A percentile compares a stretch with the other conserved stretches of the same genome.
Conservation (phyloP, 2,113 vertebrate genomes). For the Oryzias melastigma region DNA sequence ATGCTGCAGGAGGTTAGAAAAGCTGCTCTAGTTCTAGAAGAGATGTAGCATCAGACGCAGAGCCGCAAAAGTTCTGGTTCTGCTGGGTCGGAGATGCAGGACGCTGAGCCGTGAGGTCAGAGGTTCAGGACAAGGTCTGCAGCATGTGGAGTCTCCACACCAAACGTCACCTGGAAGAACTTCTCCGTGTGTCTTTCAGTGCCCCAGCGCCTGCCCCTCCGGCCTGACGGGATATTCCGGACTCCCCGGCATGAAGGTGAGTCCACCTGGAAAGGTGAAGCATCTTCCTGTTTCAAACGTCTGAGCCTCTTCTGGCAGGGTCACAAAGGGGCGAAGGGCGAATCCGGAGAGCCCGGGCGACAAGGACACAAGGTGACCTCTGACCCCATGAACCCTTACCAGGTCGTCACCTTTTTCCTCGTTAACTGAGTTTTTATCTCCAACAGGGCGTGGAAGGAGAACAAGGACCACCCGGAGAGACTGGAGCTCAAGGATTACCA, state of each 20-base stretch:
- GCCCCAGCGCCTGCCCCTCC: constrained; percentile 87
- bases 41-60: too few relatives aligned
- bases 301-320: constrained; percentile 76
- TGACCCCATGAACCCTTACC: neutral
- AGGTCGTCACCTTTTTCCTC: neutral
- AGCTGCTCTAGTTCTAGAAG: too few relatives aligned
- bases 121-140: too few relatives aligned
- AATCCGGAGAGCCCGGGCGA: constrained; percentile 93
- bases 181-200: constrained; percentile 79
- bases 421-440: constrained; percentile 9
- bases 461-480: constrained; percentile 84
- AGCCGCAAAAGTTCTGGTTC: too few relatives aligned
- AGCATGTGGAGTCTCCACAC: too few relatives aligned
- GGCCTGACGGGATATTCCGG: constrained; percentile 86
- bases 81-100: too few relatives aligned
- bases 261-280: neutral
- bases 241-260: constrained; percentile 92
- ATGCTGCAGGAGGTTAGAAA: too few relatives aligned
- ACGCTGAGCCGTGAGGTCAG: too few relatives aligned
- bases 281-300: neutral
- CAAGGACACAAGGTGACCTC: constrained; percentile 94
- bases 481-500: constrained; percentile 88
- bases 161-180: constrained; percentile 18
- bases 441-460: constrained; percentile 91
- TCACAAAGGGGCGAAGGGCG: constrained; percentile 93